Evolutionary conservation across 2,888 invertebrate species (phyloP), one percentile per base, ranked within the genome.

Genomic region (Amaurobius ferox): DNA sequence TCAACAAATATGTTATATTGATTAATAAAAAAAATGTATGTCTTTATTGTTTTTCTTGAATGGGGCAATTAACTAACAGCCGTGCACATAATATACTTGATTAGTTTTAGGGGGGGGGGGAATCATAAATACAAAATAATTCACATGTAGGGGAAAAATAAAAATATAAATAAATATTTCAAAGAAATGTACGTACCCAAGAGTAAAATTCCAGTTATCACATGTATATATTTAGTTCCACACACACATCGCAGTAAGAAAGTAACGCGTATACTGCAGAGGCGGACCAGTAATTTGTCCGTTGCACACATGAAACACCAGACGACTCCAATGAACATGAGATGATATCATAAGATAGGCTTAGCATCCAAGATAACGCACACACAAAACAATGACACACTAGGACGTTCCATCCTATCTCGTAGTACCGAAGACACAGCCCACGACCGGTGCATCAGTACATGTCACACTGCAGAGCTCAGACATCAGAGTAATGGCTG

Each of bases 341-440:
- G 77, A 85, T 68, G 80, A 73, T n/a, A 66, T 48, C 28, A 55
- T 68, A 32, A 83, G 77, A 85, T 85, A 85, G 83, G 83, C 83
- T 85, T 85, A 85, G 83, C 83, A 77, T 85, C 83, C 81, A 39
- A 23, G n/a, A 61, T 70, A 66, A 30, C 40, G 55, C 32, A 61
- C 29, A 70, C 68, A 80, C 44, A 79, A 68, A 32, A 30, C 29
- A 29, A 28, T 28, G 40, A 29, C 71, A 85, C 77, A 72, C 48
- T 64, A 76, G 55, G 62, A 61, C 71, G 73, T 44, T 66, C 70
- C 32, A 48, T 48, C 13, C n/a, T n/a, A 30, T 55, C 19, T 23
- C 19, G 55, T 23, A 55, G 55, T 23, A 64, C 64, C 64, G 62
- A 66, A 48, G 30, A 23, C 9, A 73, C 26, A 13, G 48, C 11